Conservation (phyloP, 1,140 invertebrate species). For the Zaprionus lachaisei region DNA sequence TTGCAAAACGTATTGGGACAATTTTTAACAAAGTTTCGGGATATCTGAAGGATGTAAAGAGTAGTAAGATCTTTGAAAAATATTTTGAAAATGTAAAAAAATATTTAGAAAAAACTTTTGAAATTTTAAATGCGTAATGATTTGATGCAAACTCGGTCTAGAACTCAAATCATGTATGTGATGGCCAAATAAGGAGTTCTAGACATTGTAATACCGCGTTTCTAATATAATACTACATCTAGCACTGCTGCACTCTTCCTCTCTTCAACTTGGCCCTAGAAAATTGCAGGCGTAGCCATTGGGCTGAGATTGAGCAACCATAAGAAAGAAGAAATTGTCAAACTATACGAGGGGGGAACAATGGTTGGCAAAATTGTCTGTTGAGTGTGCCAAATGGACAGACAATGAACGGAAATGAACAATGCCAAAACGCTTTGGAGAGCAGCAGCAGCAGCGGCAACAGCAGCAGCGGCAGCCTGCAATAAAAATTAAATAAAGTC, state of each 20-base stretch:
- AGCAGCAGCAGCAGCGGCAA: background rate
- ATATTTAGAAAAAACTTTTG: no score
- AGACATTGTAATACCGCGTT: background rate
- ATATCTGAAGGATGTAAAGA: no score
- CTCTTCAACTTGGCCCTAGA: conserved; percentile 33
- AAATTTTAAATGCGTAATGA: no score
- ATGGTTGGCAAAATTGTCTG: conserved; percentile 49
- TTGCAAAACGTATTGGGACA: no score
- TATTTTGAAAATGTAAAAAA: no score
- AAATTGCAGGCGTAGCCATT: conserved; percentile 68
- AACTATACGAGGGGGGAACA: conserved; percentile 50
- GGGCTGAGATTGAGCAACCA: conserved; percentile 9
- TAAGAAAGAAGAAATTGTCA: conserved; percentile 49
- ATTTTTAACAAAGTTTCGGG: no score
- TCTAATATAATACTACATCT: background rate
- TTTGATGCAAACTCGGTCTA: background rate
- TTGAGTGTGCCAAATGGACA: conserved; percentile 52
- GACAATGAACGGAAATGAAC: conserved; percentile 57
- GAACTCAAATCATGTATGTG: background rate
- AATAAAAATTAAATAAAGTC: conserved; percentile 83
- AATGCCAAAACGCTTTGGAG: conserved; percentile 42
- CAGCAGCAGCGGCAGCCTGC: conserved; percentile 47
- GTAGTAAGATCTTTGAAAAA: no score
- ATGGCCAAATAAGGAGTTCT: background rate
- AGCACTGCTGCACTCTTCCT: background rate